phyloP scores from a whole-genome alignment of 2,888 invertebrate genomes.

The Synergus itoensis region DNA sequence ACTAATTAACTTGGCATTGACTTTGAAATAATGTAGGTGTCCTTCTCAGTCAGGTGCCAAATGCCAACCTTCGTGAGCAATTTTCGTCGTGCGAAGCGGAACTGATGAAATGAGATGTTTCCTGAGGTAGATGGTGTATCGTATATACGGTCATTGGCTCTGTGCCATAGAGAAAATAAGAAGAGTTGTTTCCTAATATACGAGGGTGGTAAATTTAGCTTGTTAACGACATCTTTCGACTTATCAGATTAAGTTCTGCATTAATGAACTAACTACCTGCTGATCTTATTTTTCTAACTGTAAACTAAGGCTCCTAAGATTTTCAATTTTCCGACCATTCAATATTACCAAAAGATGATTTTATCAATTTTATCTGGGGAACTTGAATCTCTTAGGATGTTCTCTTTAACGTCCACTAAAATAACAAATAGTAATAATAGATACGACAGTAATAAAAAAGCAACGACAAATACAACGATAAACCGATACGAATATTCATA shows the following conservation, averaged over 20 bases:
- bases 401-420: slow-evolving; percentile 20
- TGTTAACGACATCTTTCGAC: slow-evolving; percentile 7
- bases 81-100: slow-evolving; percentile 35
- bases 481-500: slow-evolving; percentile 11
- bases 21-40: slow-evolving; percentile 28
- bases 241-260: slow-evolving; percentile 14
- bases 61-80: slow-evolving; percentile 34
- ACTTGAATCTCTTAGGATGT: slow-evolving; percentile 7
- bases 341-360: background rate
- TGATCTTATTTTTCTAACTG: slow-evolving; percentile 4
- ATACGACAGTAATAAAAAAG: background rate
- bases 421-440: background rate
- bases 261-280: slow-evolving; percentile 28
- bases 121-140: slow-evolving; percentile 31
- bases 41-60: slow-evolving; percentile 31
- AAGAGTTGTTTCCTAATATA: slow-evolving; percentile 22
- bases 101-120: slow-evolving; percentile 37
- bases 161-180: slow-evolving; percentile 18
- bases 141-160: slow-evolving; percentile 24
- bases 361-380: background rate
- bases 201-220: slow-evolving; percentile 17
- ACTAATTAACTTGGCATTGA: slow-evolving; percentile 26
- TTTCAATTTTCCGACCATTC: background rate
- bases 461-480: slow-evolving; percentile 31
- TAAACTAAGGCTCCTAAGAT: background rate